These are phyloP conservation scores for Callocephalon fimbriatum DNA, from an alignment of 2,113 vertebrate species.

Conservation along the genomic window DNA sequence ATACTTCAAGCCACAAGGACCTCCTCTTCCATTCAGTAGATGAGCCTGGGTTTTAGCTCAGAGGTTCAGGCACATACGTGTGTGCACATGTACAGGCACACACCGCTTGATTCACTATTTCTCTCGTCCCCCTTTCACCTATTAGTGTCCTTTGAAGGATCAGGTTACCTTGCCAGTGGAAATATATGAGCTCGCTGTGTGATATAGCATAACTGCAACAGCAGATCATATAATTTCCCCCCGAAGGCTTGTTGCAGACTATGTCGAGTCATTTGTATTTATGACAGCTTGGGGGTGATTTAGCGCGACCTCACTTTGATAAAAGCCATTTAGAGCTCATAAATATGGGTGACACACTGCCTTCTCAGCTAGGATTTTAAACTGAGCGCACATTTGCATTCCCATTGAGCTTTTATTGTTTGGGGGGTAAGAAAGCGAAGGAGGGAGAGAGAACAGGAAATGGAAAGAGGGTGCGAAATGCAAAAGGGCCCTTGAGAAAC, in stretches of 20 bases:
- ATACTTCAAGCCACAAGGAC: background rate
- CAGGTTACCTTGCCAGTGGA: conserved; percentile 74
- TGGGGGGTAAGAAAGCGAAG: background rate
- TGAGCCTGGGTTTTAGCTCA: background rate
- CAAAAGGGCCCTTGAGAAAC: background rate
- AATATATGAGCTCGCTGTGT: conserved; percentile 74
- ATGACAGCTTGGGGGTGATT: conserved; percentile 78
- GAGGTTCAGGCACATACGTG: background rate
- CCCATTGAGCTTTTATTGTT: conserved; percentile 70
- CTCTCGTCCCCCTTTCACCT: conserved; percentile 24
- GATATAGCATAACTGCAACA: conserved; percentile 78
- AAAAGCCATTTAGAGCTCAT: conserved; percentile 82
- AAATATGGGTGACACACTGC: conserved; percentile 77
- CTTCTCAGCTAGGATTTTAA: conserved; percentile 63
- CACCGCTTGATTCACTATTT: background rate
- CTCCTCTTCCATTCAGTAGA: background rate
- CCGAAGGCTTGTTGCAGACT: conserved; percentile 78
- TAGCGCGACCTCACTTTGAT: conserved; percentile 80
- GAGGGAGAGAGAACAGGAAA: background rate
- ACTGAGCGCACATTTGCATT: conserved; percentile 68
- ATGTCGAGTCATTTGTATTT: conserved; percentile 81
- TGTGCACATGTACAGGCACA: background rate
- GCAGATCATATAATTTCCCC: conserved; percentile 80
- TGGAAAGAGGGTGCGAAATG: background rate
- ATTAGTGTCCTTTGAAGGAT: conserved; percentile 70